Base-by-base conservation (phyloP, 2,888 invertebrate species). In the Chironomus riparius region DNA sequence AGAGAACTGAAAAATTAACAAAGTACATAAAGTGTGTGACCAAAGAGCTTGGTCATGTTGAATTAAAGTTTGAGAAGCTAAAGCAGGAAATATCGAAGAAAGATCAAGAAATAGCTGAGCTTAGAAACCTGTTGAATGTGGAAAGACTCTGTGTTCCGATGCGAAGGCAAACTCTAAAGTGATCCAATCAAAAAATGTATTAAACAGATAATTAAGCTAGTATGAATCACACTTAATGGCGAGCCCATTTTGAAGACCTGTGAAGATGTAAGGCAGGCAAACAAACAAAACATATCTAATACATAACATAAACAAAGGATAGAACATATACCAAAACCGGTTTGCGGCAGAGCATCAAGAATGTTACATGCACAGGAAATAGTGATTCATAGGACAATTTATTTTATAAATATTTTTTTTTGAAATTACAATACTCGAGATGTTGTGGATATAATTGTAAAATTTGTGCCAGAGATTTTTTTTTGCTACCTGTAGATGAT, bases 11-110 rank as follows among this genome's bases (percentile, higher is more conserved):
- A 15, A 74, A 62, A 22, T 28, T 74, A n/a, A 74, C 65, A 13
- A 74, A 74, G 47, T 74, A 68, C 15, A 74, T 74, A 6, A 74
- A 74, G 47, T 24, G 38, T 61, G 47, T 74, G 7, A 74, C 74
- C 47, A 74, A 74, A 47, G 74, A 74, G 28, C 74, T 74, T n/a
- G 74, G 74, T 21, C 74, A 74, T 68, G 74, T 74, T 47, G 74
- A 74, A 24, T 22, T 74, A 22, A 74, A 74, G 68, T 74, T 74
- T 28, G 74, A 74, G 5, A 74, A 74, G 13, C 7, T 74, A 2
- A 65, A 74, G 22, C 65, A 74, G 22, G 74, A 74, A 22, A 68
- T 74, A 21, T 68, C 74, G 0, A 21, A 28, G 6, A 74, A 74
- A 48, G 74, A 74, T 48, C 74, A 74, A 22, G 74, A 74, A 22